phyloP scores from a whole-genome alignment of 2,113 vertebrate genomes.

The Limnothrissa miodon region DNA sequence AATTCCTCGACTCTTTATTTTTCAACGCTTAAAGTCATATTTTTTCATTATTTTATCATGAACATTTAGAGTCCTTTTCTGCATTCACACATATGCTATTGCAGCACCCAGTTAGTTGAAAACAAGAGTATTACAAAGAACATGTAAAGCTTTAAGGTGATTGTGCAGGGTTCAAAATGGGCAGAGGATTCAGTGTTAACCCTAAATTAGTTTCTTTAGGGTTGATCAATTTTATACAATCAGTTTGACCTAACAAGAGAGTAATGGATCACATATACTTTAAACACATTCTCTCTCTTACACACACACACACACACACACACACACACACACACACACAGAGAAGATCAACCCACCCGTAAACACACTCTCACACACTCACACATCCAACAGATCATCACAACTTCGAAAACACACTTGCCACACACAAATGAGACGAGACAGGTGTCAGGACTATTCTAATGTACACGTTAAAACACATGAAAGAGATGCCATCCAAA shows the following conservation, averaged over 20 bases:
- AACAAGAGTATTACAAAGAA: slow-evolving; percentile 33
- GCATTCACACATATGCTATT: slow-evolving; percentile 55
- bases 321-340: slow-evolving; percentile 13
- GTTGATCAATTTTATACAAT: slow-evolving; percentile 33
- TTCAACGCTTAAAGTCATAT: slow-evolving; percentile 39
- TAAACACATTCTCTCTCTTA: neutral
- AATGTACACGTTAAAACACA: neutral
- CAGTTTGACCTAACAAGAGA: slow-evolving; percentile 13
- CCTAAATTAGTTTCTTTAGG: neutral
- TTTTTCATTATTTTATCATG: slow-evolving; percentile 46
- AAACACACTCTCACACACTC: neutral
- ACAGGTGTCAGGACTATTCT: neutral
- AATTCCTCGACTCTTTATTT: slow-evolving; percentile 35
- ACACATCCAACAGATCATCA: neutral
- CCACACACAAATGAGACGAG: neutral
- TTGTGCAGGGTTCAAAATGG: slow-evolving; percentile 8
- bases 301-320: slow-evolving; percentile 16
- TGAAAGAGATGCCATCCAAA: neutral
- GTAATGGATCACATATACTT: slow-evolving; percentile 7
- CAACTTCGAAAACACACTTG: slow-evolving; percentile 1
- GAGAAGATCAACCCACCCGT: too few relatives aligned
- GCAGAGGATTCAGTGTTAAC: neutral
- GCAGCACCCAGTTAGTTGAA: slow-evolving; percentile 35
- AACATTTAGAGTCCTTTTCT: slow-evolving; percentile 43
- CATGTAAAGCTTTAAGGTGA: slow-evolving; percentile 14